phyloP scores from a whole-genome alignment of 2,113 vertebrate genomes.

The Oncorhynchus kisutch region DNA sequence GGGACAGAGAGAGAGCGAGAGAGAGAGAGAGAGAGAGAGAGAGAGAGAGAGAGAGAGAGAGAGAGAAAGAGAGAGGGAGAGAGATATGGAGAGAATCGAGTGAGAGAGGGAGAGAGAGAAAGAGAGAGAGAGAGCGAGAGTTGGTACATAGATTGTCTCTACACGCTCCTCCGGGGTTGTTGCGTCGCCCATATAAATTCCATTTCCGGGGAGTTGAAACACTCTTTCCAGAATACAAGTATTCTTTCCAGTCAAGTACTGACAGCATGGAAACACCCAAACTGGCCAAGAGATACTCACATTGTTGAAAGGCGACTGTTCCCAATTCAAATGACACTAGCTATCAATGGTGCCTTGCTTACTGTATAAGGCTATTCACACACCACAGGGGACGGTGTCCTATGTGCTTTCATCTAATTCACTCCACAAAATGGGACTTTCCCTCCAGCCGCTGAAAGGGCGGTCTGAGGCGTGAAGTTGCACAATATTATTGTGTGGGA shows the following conservation, averaged over 20 bases:
- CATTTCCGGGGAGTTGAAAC: slow-evolving; percentile 58
- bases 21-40: not conserved
- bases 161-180: slow-evolving; percentile 61
- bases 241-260: not conserved
- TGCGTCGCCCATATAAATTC: slow-evolving; percentile 62
- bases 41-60: slow-evolving; percentile 3
- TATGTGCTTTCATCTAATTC: slow-evolving; percentile 51
- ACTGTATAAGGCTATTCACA: not conserved
- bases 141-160: slow-evolving; percentile 28
- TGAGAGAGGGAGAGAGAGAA: slow-evolving; percentile 10
- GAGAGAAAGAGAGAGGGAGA: slow-evolving; percentile 36
- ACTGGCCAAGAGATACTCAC: not conserved
- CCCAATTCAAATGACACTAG: not conserved
- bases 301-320: not conserved
- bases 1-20: slow-evolving; percentile 22
- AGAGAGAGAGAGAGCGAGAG: slow-evolving; percentile 22
- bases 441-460: slow-evolving; percentile 56
- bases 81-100: not conserved
- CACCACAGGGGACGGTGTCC: slow-evolving; percentile 43
- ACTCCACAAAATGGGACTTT: slow-evolving; percentile 64
- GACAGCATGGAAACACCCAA: not conserved
- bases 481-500: slow-evolving; percentile 56
- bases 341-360: too few relatives aligned
- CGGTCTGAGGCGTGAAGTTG: slow-evolving; percentile 46
- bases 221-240: not conserved